A percentile compares a stretch with the other conserved stretches of the same genome.
phyloP scores from a whole-genome alignment of 2,113 vertebrate species.

The Gallinago paraguaiae region DNA sequence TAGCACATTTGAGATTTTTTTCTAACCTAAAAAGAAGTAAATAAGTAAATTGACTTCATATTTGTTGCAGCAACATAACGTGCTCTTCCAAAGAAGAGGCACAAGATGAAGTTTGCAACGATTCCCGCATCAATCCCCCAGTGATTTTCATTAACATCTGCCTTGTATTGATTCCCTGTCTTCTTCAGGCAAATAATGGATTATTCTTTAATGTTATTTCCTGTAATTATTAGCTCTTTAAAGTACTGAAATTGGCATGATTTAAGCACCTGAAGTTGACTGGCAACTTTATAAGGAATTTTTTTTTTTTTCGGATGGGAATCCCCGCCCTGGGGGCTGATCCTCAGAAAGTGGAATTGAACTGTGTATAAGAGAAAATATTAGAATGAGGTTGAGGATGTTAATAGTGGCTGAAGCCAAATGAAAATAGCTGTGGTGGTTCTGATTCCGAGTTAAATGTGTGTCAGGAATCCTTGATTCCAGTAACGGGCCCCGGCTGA shows the following conservation, averaged over 20 bases:
- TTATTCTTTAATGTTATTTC: neutral
- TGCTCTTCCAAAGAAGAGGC: neutral
- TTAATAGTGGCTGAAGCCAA: neutral
- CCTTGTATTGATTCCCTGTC: neutral
- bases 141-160: neutral
- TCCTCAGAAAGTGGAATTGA: neutral
- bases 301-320: neutral
- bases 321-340: neutral
- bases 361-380: neutral
- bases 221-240: neutral
- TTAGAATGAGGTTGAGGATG: neutral
- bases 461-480: neutral
- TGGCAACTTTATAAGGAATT: neutral
- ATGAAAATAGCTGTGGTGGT: neutral
- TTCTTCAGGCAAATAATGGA: neutral
- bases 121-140: neutral
- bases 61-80: accelerated
- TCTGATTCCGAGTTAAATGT: neutral
- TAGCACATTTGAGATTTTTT: neutral
- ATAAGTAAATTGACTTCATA: neutral
- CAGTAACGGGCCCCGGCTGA: accelerated
- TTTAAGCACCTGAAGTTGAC: neutral
- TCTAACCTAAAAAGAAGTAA: neutral
- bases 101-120: neutral
- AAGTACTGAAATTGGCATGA: neutral